Evolutionary conservation across 2,113 vertebrate species (phyloP), one percentile per base, ranked within the genome.

Genomic region (Cavia aperea): DNA sequence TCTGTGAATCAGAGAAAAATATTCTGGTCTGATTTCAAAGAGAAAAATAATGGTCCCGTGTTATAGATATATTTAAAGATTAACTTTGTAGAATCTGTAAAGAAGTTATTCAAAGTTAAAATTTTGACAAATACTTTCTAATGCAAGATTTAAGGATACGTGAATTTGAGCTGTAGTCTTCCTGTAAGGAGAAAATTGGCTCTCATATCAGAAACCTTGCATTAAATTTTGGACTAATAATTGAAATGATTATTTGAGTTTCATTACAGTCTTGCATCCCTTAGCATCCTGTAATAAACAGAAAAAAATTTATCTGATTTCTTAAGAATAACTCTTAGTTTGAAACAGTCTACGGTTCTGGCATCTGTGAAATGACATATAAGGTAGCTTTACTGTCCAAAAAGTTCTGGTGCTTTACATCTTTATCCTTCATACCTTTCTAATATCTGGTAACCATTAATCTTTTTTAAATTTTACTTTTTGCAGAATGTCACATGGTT

Each of bases 191-290:
- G 49, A n/a, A 66, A 95, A 93, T 93, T 10, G 2, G 75, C 43
- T 83, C 72, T 65, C 6, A 19, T 85, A 72, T 93, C 95, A 92
- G 85, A 62, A 94, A 86, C 0, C 14, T 87, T 62, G 60, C 15
- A 11, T 63, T 95, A 56, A 63, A 79, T 43, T 70, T 72, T 90
- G 87, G 54, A 68, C 7, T 77, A 91, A 16, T 89, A 79, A 75
- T 14, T 87, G 82, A 96, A 96, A 91, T 94, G 56, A 85, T 58
- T 96, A n/a, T 46, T 96, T 82, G 63, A 46, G 95, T 65, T 88
- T 96, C 90, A 85, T 7, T 65, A 39, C 36, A 36, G 77, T 86
- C 92, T 92, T 90, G 12, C 86, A n/a, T 68, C 90, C 54, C 91
- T 72, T 70, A 95, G 88, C 2, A 94, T 88, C 62, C 36, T 39